Conservation (phyloP, 1,140 invertebrate species). For the Campoletis sonorensis region DNA sequence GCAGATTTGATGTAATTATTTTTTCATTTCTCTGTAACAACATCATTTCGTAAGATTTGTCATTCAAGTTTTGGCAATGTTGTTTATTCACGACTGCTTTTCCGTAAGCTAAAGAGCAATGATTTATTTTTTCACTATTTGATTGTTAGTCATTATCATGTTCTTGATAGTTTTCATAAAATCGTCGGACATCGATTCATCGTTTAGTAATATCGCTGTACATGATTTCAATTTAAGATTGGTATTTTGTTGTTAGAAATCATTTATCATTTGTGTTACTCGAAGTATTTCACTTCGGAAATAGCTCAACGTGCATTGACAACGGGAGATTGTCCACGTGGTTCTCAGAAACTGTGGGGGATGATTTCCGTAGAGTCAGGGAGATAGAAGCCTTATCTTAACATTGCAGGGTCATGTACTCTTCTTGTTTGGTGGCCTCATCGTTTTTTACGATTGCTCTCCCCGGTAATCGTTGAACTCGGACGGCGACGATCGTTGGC, state of each 20-base stretch:
- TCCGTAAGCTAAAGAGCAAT: too few relatives aligned
- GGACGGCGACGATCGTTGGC: not conserved
- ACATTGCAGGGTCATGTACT: conserved; percentile 6
- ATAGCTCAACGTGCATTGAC: not conserved
- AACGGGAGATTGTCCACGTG: not conserved
- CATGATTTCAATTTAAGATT: too few relatives aligned
- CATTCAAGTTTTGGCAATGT: too few relatives aligned
- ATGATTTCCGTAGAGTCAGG: not conserved
- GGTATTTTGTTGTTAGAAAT: not conserved
- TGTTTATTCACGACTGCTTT: too few relatives aligned
- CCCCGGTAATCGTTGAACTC: not conserved
- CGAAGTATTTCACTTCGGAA: not conserved
- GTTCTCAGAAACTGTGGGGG: not conserved
- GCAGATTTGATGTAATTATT: too few relatives aligned
- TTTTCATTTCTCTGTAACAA: too few relatives aligned
- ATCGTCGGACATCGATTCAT: too few relatives aligned
- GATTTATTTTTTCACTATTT: too few relatives aligned
- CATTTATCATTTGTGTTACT: not conserved
- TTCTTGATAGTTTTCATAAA: too few relatives aligned
- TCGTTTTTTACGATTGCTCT: conserved; percentile 4
- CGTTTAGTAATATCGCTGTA: too few relatives aligned
- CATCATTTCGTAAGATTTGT: too few relatives aligned
- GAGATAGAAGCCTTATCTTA: not conserved
- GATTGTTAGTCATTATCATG: too few relatives aligned
- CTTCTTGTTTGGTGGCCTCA: not conserved